Conservation (phyloP, 1,140 invertebrate species). For the Pseudomyrmex pallidus region DNA sequence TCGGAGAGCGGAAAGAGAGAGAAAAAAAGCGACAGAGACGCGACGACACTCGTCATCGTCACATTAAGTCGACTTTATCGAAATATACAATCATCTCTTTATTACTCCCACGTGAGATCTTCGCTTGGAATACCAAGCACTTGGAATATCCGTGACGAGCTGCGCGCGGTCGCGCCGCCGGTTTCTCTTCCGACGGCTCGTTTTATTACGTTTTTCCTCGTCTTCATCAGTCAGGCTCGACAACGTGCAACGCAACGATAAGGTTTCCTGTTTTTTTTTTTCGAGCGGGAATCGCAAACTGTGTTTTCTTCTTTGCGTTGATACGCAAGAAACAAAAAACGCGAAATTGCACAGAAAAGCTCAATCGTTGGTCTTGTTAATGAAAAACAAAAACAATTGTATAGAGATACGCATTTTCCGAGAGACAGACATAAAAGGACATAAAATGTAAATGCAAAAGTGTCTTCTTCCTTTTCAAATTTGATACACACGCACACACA, state of each 20-base stretch:
- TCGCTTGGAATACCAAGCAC: not conserved
- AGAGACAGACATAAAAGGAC: not conserved
- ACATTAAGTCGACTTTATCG: conserved; percentile 62
- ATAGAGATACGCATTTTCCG: too few relatives aligned
- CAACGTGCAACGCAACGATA: conserved; percentile 54
- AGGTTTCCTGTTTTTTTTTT: conserved; percentile 43
- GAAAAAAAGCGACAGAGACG: not conserved
- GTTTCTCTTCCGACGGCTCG: conserved; percentile 18
- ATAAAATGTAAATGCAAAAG: too few relatives aligned
- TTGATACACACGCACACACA: too few relatives aligned
- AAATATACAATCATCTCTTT: conserved; percentile 65
- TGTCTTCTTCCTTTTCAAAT: too few relatives aligned
- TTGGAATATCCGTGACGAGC: conserved; percentile 21
- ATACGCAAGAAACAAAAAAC: conserved; percentile 2
- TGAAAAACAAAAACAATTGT: not conserved
- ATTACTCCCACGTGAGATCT: conserved; percentile 49
- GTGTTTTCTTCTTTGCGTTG: conserved; percentile 23
- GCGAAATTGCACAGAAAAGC: conserved; percentile 16
- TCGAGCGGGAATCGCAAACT: conserved; percentile 4
- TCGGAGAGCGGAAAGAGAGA: not conserved
- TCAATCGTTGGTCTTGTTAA: not conserved
- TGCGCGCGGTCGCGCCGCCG: conserved; percentile 3
- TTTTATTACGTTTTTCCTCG: conserved; percentile 50
- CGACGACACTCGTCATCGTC: conserved; percentile 58
- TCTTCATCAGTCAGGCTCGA: conserved; percentile 63